phyloP scores from a whole-genome alignment of 2,113 vertebrate genomes.

The Barbus barbus region DNA sequence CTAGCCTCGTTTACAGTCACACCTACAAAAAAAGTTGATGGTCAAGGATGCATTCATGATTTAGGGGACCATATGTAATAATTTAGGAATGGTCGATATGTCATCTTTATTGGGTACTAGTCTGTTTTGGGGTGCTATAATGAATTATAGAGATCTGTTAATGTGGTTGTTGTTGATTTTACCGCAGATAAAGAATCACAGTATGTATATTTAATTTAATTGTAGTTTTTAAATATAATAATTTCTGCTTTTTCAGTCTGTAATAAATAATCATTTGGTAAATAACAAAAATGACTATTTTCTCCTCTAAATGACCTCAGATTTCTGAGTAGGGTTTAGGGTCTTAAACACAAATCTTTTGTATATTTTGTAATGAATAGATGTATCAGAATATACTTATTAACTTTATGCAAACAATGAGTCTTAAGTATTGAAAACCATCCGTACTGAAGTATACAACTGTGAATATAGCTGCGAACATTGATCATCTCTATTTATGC shows the following conservation, averaged over 20 bases:
- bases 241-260: not conserved
- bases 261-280: too few species aligned
- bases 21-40: not conserved
- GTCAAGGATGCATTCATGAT: not conserved
- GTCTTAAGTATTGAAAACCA: not conserved
- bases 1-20: not conserved
- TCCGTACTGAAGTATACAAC: not conserved
- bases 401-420: too few species aligned
- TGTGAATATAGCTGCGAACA: not conserved
- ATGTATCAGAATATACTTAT: not conserved
- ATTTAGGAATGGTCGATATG: not conserved
- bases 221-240: not conserved
- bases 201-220: not conserved
- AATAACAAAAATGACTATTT: too few species aligned
- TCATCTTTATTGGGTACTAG: not conserved
- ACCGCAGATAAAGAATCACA: too few species aligned
- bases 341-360: not conserved
- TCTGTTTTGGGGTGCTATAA: not conserved
- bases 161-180: too few species aligned
- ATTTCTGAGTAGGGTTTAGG: not conserved
- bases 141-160: not conserved
- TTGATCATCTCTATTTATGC: not conserved
- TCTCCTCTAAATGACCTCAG: not conserved
- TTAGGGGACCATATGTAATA: not conserved
- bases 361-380: not conserved